Conservation (phyloP, 2,888 invertebrate genomes). For the Zele albiditarsus region DNA sequence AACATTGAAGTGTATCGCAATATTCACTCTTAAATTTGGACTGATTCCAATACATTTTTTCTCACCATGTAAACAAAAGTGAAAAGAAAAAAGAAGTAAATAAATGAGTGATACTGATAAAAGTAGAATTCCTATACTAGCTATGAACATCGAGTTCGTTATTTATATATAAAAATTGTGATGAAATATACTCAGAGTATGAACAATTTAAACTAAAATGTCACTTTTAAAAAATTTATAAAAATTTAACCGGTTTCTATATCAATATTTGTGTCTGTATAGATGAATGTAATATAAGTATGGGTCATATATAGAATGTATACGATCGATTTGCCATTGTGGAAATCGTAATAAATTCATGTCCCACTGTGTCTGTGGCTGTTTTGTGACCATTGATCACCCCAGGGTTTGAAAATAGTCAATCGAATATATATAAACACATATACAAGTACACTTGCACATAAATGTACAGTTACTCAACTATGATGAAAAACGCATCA, state of each 20-base stretch:
- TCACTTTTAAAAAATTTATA: background rate
- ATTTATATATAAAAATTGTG: background rate
- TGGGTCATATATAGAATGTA: background rate
- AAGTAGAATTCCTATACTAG: too few relatives aligned
- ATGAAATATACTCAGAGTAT: background rate
- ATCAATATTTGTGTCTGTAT: background rate
- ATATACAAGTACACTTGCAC: background rate
- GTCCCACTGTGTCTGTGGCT: background rate
- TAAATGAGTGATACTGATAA: too few relatives aligned
- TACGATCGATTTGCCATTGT: slow-evolving; percentile 5
- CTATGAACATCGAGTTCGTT: too few relatives aligned
- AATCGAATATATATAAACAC: background rate
- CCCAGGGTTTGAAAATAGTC: slow-evolving; percentile 12
- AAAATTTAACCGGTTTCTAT: background rate
- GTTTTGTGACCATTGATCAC: background rate
- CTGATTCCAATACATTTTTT: too few relatives aligned
- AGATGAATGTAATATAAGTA: background rate
- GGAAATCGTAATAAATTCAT: slow-evolving; percentile 7
- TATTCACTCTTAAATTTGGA: too few relatives aligned
- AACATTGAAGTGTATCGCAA: too few relatives aligned
- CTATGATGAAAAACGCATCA: background rate
- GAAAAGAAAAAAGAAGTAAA: too few relatives aligned
- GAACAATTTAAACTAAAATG: background rate
- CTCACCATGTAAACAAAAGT: too few relatives aligned
- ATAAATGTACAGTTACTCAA: background rate